Base-by-base conservation (phyloP, 2,113 vertebrate genomes). In the Cichladusa arquata region DNA sequence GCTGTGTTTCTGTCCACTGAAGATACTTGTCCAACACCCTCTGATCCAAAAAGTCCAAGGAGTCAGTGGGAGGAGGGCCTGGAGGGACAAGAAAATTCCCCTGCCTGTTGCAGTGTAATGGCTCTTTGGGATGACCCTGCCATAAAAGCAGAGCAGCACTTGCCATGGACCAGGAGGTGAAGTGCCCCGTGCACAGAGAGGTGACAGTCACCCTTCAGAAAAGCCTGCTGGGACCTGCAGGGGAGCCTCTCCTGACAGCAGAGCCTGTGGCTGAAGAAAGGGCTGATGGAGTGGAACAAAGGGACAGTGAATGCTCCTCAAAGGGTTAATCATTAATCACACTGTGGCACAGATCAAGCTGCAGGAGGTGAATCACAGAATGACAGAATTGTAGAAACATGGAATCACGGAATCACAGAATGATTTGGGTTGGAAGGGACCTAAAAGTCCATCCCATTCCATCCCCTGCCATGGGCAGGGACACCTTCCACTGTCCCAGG, bases 401-500 rank as follows among this genome's bases (percentile, higher is more conserved):
- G 18, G 22, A 65, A 64, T 33, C 17, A 38, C 10, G 18, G 22
- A 65, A 64, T 65, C 42, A 19, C 20, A n/a, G 26, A 65, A 36
- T 66, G 0, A 8, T 47, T 61, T 69, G 29, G 38, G n/a, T 22
- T 14, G 6, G 6, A 74, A 67, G 11, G 11, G 7, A 18, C 45
- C 38, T 40, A 40, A 40, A 40, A 18, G 28, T 3, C 24, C 38
- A 60, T 24, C 33, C 19, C 7, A 14, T 36, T 26, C 44, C 45
- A 34, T 1, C 8, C 14, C 4, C 13, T 60, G 8, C 53, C 28
- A 18, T 12, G 20, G 14, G 9, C 45, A 82, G 38, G n/a, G n/a
- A 47, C 45, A 22, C 14, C 5, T 74, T 2, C 24, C 70, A 34
- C n/a, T 2, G 0, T n/a, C n/a, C n/a, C n/a, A n/a, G n/a, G n/a